phyloP scores from a whole-genome alignment of 2,797 vertebrate species.

The Chaunax sp. region DNA sequence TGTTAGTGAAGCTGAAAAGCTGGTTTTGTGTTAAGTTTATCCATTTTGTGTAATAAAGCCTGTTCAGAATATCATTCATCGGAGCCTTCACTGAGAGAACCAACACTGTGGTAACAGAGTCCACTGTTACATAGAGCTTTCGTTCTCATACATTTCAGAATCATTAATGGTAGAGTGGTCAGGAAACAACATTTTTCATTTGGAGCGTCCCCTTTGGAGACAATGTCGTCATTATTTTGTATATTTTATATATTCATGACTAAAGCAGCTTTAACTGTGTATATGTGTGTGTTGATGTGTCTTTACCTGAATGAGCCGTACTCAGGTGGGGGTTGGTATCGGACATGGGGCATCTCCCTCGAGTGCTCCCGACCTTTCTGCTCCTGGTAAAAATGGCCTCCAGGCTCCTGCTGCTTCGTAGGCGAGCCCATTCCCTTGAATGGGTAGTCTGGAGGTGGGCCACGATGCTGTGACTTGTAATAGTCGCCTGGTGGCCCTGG shows the following conservation, averaged over 20 bases:
- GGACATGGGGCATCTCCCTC: slow-evolving; percentile 91
- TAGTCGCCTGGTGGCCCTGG: slow-evolving; percentile 88
- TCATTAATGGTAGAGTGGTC: too few species aligned
- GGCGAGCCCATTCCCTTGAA: slow-evolving; percentile 90
- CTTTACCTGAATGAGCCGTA: slow-evolving; percentile 96
- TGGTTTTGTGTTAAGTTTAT: too few species aligned
- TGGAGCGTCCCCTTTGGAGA: too few species aligned
- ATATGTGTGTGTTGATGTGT: not conserved
- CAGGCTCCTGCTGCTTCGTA: slow-evolving; percentile 87
- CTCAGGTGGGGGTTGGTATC: slow-evolving; percentile 97
- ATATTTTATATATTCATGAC: not conserved
- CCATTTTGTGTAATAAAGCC: too few species aligned
- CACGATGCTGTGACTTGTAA: slow-evolving; percentile 92
- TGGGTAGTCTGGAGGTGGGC: slow-evolving; percentile 96
- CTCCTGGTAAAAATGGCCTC: slow-evolving; percentile 89
- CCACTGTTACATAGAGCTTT: too few species aligned
- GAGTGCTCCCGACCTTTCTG: slow-evolving; percentile 88
- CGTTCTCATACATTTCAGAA: too few species aligned
- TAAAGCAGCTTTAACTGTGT: not conserved
- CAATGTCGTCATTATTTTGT: too few species aligned
- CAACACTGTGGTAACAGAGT: too few species aligned
- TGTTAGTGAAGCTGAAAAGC: too few species aligned
- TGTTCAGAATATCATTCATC: too few species aligned
- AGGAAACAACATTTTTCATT: too few species aligned
- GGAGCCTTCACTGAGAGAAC: too few species aligned